Conservation (phyloP, 2,113 vertebrate genomes). For the Oncorhynchus masou region DNA sequence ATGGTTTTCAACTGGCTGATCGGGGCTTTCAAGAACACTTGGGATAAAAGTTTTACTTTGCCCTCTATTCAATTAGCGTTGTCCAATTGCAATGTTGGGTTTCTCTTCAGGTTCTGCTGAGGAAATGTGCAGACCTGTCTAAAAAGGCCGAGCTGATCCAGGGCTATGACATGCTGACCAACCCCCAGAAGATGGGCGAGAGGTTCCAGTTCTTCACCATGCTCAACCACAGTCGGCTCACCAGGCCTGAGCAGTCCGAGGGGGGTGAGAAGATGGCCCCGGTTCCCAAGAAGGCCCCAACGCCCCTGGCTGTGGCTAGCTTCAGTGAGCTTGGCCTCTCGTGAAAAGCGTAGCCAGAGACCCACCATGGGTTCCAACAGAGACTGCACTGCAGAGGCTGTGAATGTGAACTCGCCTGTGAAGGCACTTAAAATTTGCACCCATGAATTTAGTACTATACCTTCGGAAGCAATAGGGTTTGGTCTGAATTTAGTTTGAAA, state of each 20-base stretch:
- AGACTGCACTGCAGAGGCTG: background rate
- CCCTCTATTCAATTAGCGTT: too few relatives aligned
- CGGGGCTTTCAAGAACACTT: too few relatives aligned
- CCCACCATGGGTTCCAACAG: background rate
- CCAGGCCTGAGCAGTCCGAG: background rate
- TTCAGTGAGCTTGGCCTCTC: constrained; percentile 76
- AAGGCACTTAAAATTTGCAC: too few relatives aligned
- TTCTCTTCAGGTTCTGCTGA: constrained; percentile 80
- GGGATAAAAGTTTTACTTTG: too few relatives aligned
- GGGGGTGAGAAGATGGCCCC: constrained; percentile 51
- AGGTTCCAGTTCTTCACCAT: constrained; percentile 88
- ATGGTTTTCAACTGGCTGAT: too few relatives aligned
- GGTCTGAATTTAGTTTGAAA: background rate
- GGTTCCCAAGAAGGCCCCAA: constrained; percentile 41
- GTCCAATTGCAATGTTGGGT: background rate
- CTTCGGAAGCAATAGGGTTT: too few relatives aligned
- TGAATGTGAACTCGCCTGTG: background rate
- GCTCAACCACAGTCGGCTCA: constrained; percentile 78
- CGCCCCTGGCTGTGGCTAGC: constrained; percentile 79
- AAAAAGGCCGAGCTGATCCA: constrained; percentile 73
- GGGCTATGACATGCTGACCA: constrained; percentile 85
- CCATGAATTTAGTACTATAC: background rate
- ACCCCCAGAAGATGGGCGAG: constrained; percentile 85
- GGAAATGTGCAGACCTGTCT: constrained; percentile 72
- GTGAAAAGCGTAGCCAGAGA: background rate